phyloP scores from a whole-genome alignment of 2,113 vertebrate genomes.

The Neodon shergylaensis region DNA sequence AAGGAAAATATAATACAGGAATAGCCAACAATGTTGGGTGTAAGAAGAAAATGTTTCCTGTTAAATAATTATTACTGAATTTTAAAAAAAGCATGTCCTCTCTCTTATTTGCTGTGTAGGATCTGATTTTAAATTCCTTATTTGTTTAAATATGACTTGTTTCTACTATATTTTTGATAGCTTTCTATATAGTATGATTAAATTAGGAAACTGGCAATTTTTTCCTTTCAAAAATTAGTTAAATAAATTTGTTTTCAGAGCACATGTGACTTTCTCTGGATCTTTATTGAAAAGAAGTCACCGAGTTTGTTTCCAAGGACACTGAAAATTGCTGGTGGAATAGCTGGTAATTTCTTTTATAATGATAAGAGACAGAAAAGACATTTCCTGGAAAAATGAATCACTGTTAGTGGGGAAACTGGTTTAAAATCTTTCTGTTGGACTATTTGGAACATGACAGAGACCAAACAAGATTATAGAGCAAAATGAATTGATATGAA shows the following conservation, averaged over 20 bases:
- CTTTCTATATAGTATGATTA: slow-evolving; percentile 27
- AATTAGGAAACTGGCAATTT: neutral
- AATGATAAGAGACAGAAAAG: slow-evolving; percentile 56
- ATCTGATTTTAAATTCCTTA: neutral
- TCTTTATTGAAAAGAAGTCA: slow-evolving; percentile 58
- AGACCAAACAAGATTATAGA: slow-evolving; percentile 34
- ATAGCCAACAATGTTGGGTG: neutral
- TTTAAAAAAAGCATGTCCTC: neutral
- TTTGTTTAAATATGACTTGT: slow-evolving; percentile 29
- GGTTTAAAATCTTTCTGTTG: slow-evolving; percentile 47
- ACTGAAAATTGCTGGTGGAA: slow-evolving; percentile 44
- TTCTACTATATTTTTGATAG: slow-evolving; percentile 23
- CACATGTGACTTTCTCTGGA: neutral
- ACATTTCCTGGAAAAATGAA: slow-evolving; percentile 59
- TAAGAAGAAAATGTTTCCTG: neutral
- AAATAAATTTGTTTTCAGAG: slow-evolving; percentile 39
- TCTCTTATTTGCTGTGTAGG: neutral
- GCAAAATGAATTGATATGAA: slow-evolving; percentile 38
- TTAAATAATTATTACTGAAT: slow-evolving; percentile 6
- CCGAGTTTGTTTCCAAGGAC: slow-evolving; percentile 50
- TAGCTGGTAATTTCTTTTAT: slow-evolving; percentile 56
- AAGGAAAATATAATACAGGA: neutral
- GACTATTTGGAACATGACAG: slow-evolving; percentile 51
- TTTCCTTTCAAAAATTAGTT: neutral
- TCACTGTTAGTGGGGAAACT: neutral